Base-by-base conservation (phyloP, 2,888 invertebrate species). In the Tineola bisselliella region DNA sequence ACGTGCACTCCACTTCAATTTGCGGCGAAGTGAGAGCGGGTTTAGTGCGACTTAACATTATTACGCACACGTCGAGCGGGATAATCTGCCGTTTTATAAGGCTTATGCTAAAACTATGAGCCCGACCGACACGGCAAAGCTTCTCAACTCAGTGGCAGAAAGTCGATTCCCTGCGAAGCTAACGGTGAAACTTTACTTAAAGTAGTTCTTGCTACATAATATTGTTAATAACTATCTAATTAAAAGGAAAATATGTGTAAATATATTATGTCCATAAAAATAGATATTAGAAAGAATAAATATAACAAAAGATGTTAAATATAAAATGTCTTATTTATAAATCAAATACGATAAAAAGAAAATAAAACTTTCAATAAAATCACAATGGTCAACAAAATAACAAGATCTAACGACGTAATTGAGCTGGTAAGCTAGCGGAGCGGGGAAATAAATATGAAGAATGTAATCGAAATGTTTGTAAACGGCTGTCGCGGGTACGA, bases 401-500 rank as follows among this genome's bases (percentile, higher is more conserved):
- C 33, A 59, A 25, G 58, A 59, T 33, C 65, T 65, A 63, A 67
- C 66, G 67, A 66, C 69, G 69, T 75, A 74, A 77, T 77, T 72
- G 72, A 73, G 72, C 58, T 73, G 74, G 73, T 72, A 72, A 73
- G 72, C 58, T 73, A 74, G 73, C 67, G 69, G 68, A 70, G 71
- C 72, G 72, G 73, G 76, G 75, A 81, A 83, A 77, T 76, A 79
- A 81, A 82, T 78, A 79, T 74, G 74, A 76, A 78, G 78, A 79
- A 73, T 73, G 77, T 79, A 79, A 81, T 81, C 76, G 77, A 77
- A 81, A 82, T 82, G 79, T 84, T 84, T 82, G 81, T 81, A 79
- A 82, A 79, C 77, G 74, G 72, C 70, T 77, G 79, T 79, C 76
- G 70, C 66, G 64, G 65, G 62, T 65, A 54, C 33, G 48, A 52